These are phyloP conservation scores for Saturnia pavonia DNA, from an alignment of 2,888 invertebrate genomes.

Conservation along the genomic window DNA sequence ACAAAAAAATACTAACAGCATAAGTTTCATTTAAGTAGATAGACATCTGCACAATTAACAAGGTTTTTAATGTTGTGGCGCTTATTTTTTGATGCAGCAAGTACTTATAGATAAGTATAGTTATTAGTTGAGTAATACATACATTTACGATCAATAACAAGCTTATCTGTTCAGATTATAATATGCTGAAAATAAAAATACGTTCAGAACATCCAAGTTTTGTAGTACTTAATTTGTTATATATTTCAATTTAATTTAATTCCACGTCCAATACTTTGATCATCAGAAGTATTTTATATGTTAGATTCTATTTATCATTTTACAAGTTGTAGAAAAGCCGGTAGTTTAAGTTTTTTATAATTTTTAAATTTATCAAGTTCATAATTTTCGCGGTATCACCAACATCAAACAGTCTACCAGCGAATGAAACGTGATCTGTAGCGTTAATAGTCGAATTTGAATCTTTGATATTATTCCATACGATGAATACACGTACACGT, in stretches of 20 bases:
- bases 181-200: not conserved
- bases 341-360: not conserved
- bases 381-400: constrained; percentile 27
- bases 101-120: constrained; percentile 1
- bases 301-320: not conserved
- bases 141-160: constrained; percentile 8
- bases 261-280: too few species aligned
- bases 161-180: constrained; percentile 1
- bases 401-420: constrained; percentile 16
- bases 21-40: not conserved
- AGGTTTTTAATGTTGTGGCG: not conserved
- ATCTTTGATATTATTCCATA: constrained; percentile 30
- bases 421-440: constrained; percentile 38
- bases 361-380: constrained; percentile 28
- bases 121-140: constrained; percentile 5
- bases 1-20: not conserved
- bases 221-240: not conserved
- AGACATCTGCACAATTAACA: not conserved
- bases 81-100: constrained; percentile 4
- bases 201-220: not conserved
- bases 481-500: constrained; percentile 20
- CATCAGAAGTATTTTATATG: not conserved
- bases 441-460: constrained; percentile 47
- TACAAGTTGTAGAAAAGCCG: not conserved
- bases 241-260: too few species aligned